Evolutionary conservation across 2,888 invertebrate genomes (phyloP).

Genomic region (Sinotaia quadrata): DNA sequence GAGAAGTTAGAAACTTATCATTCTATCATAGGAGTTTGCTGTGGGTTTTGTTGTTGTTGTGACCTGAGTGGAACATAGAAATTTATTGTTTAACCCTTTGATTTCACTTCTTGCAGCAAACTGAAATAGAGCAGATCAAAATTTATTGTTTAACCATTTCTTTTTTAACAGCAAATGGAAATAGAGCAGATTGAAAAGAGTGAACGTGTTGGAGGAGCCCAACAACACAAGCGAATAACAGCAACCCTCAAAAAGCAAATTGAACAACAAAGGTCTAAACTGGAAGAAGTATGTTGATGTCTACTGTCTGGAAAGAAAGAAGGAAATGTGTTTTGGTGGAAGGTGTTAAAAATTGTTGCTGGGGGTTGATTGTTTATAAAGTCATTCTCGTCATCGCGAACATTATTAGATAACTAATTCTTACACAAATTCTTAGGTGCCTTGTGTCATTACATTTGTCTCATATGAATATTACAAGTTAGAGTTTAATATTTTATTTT

Average conservation of each 20-base stretch:
- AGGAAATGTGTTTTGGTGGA: background rate
- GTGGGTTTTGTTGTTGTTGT: too few relatives aligned
- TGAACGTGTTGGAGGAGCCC: slow-evolving; percentile 72
- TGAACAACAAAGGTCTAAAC: slow-evolving; percentile 57
- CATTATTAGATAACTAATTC: too few relatives aligned
- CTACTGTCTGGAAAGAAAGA: background rate
- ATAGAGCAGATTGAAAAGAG: slow-evolving; percentile 68
- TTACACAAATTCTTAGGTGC: too few relatives aligned
- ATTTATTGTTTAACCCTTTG: too few relatives aligned
- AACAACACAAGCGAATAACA: slow-evolving; percentile 70
- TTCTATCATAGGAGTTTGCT: too few relatives aligned
- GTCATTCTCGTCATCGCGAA: too few relatives aligned
- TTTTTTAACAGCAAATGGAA: slow-evolving; percentile 71
- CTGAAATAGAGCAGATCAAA: too few relatives aligned
- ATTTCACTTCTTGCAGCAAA: too few relatives aligned
- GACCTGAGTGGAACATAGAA: too few relatives aligned
- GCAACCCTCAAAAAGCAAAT: slow-evolving; percentile 70
- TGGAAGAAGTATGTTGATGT: slow-evolving; percentile 52
- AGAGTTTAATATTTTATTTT: background rate
- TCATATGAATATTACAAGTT: background rate
- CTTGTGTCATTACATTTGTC: background rate
- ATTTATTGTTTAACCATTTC: too few relatives aligned
- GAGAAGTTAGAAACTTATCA: too few relatives aligned
- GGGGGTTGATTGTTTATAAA: too few relatives aligned
- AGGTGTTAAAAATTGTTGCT: background rate